A percentile compares a stretch with the other conserved stretches of the same genome.
phyloP scores from a whole-genome alignment of 2,888 invertebrate genomes.

The Trissolcus japonicus region DNA sequence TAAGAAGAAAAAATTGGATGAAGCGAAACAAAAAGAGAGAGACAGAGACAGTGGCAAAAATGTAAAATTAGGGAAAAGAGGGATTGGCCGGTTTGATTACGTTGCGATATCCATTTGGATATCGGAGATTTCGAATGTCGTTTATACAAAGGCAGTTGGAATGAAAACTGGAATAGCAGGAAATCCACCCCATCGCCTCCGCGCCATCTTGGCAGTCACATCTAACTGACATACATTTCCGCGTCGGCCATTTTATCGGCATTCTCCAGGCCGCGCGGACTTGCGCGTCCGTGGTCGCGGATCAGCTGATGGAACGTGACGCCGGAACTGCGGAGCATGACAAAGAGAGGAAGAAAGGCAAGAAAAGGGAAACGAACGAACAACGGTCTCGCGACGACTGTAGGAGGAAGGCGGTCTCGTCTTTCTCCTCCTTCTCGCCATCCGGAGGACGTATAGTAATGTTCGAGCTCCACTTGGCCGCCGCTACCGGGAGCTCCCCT shows the following conservation, averaged over 20 bases:
- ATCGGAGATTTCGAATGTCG: background rate
- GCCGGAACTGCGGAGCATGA: slow-evolving; percentile 50
- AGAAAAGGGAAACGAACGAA: slow-evolving; percentile 43
- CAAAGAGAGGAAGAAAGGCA: slow-evolving; percentile 41
- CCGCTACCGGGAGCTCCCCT: slow-evolving; percentile 65
- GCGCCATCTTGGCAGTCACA: slow-evolving; percentile 37
- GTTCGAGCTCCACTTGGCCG: slow-evolving; percentile 67
- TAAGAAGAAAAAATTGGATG: background rate
- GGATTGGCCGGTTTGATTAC: background rate
- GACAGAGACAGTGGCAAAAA: background rate
- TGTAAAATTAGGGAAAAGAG: background rate
- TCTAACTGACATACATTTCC: slow-evolving; percentile 61
- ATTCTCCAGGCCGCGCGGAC: slow-evolving; percentile 53
- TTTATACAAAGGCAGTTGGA: background rate
- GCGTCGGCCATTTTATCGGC: slow-evolving; percentile 70
- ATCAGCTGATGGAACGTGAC: slow-evolving; percentile 55
- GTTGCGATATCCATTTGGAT: too few species aligned
- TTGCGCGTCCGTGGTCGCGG: slow-evolving; percentile 46
- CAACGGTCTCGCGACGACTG: slow-evolving; percentile 55
- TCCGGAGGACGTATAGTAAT: slow-evolving; percentile 74
- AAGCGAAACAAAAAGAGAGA: too few species aligned
- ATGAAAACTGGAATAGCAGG: background rate
- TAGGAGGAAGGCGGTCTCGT: slow-evolving; percentile 73
- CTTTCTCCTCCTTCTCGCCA: slow-evolving; percentile 73
- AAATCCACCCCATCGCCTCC: slow-evolving; percentile 1